Percentiles rank a stretch among this genome's conserved stretches.
phyloP scores from a whole-genome alignment of 2,113 vertebrate species.

The Varanus salvator region DNA sequence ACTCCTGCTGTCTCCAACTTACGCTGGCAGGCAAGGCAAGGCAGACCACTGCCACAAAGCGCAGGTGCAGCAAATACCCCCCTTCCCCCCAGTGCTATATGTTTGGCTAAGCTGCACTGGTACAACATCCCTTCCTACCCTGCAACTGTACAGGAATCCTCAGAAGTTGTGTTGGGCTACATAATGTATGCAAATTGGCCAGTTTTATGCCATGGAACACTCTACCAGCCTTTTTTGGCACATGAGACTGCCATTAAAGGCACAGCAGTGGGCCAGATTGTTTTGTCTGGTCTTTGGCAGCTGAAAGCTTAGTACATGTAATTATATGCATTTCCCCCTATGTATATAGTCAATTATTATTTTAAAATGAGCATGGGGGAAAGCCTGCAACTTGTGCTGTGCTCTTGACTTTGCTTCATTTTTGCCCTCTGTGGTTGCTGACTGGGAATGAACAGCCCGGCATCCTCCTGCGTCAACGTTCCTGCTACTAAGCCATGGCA shows the following conservation, averaged over 20 bases:
- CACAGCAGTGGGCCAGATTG: neutral
- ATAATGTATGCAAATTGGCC: neutral
- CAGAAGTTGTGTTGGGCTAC: neutral
- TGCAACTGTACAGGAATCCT: neutral
- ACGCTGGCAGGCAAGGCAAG: no score
- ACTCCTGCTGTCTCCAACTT: no score
- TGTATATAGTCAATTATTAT: neutral
- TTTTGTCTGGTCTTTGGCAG: neutral
- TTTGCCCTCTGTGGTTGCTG: neutral
- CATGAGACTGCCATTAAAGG: neutral
- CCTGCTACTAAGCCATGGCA: neutral
- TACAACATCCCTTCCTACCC: no score
- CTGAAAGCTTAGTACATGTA: neutral
- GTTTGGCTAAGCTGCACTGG: no score
- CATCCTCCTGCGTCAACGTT: neutral
- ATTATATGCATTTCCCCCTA: neutral
- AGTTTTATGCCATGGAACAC: neutral
- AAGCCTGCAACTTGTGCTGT: neutral
- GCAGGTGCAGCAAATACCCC: no score
- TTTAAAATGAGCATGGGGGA: neutral
- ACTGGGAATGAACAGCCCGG: neutral
- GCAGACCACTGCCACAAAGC: no score
- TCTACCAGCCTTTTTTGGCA: neutral
- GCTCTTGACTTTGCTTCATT: neutral
- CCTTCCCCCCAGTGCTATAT: no score